These are phyloP conservation scores for Noctua fimbriata DNA, from an alignment of 2,888 invertebrate genomes.

Conservation along the genomic window DNA sequence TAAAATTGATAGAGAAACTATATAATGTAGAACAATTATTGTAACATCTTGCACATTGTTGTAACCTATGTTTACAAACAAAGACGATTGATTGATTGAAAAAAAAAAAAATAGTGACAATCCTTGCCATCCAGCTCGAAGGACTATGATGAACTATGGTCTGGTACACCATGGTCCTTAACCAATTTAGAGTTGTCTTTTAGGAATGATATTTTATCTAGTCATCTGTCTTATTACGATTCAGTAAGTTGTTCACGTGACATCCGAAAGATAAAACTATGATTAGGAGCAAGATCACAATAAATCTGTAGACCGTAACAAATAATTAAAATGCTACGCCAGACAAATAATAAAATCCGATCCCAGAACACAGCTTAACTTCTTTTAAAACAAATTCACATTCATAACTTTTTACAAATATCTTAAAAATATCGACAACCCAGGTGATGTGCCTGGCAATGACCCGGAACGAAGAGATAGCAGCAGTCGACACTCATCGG, in stretches of 20 bases:
- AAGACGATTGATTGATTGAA: no score
- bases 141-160: background rate
- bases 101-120: background rate
- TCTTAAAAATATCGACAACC: background rate
- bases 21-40: no score
- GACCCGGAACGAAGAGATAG: conserved; percentile 20
- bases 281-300: background rate
- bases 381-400: background rate
- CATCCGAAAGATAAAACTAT: background rate
- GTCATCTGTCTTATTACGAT: background rate
- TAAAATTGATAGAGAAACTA: no score
- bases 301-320: background rate
- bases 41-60: no score
- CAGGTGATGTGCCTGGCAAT: conserved; percentile 25
- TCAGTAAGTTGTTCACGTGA: background rate
- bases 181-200: background rate
- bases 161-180: no score
- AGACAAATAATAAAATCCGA: background rate
- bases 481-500: background rate
- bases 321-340: background rate
- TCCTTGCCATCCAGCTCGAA: background rate
- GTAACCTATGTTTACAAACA: no score
- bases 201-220: background rate
- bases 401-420: background rate
- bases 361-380: background rate